Base-by-base conservation (phyloP, 2,888 invertebrate genomes). In the Torymus texanus region DNA sequence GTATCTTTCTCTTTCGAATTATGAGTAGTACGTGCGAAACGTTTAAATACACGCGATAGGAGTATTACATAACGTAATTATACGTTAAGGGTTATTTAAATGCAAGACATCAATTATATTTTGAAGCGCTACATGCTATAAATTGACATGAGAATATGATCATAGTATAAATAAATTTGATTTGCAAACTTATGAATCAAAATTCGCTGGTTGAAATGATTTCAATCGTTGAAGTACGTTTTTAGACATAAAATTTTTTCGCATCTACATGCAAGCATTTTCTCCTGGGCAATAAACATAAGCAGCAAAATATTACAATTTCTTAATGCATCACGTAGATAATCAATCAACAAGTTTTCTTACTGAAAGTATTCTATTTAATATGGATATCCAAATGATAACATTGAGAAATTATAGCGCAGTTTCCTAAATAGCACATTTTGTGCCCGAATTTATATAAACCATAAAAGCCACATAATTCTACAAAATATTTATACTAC, bases 231-330 rank as follows among this genome's bases (percentile, higher is more conserved):
- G 5, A 41, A 21, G 61, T 59, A 61, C 13, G 16, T 65, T 58
- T 55, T 14, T n/a, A 51, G 63, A 56, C n/a, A 53, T 41, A 18
- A 82, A 75, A 78, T 83, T 65, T 72, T 79, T 75, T 81, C 84
- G 81, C 71, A 80, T 53, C 83, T 81, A 85, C 88, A 87, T 87
- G 88, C 87, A 70, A 61, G 21, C 65, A 55, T 41, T 58, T 65
- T 65, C 24, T 53, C 16, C 53, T 41, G 68, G 73, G 67, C 73
- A 62, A 61, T 29, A 66, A 21, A 61, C 61, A 16, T 59, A 61
- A 70, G 67, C 24, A 73, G 61, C 55, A 63, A 63, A 56, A 55
- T 41, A 71, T 65, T 78, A 72, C 13, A 73, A 65, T 41, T 50
- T 62, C 66, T 72, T 53, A 61, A 68, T 61, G 13, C 3, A 58